Conservation (phyloP, 2,113 vertebrate species). For the Rhabdornis inornatus region DNA sequence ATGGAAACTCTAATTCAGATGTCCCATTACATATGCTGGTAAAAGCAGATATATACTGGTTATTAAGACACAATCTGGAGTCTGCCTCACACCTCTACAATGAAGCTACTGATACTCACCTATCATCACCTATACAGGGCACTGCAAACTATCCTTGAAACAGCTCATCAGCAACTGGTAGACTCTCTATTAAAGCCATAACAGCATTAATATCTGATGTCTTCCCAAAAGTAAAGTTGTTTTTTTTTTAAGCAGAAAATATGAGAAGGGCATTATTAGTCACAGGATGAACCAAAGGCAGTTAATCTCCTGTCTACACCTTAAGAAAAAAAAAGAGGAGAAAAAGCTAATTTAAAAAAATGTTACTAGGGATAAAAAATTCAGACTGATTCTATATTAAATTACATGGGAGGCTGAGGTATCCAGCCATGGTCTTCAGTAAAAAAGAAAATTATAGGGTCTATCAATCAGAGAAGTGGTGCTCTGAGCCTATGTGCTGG, state of each 20-base stretch:
- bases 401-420: not conserved
- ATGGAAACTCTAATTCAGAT: not conserved
- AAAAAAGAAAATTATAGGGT: slow-evolving; percentile 24
- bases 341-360: slow-evolving; percentile 29
- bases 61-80: not conserved
- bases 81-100: not conserved
- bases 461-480: slow-evolving; percentile 37
- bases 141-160: not conserved
- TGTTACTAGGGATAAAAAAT: not conserved
- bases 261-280: slow-evolving; percentile 1
- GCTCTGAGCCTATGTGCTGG: slow-evolving; percentile 59
- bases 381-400: not conserved
- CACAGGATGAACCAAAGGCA: slow-evolving; percentile 8
- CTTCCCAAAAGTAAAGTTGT: not conserved
- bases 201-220: not conserved
- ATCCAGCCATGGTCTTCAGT: slow-evolving; percentile 1
- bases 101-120: not conserved
- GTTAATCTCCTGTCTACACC: slow-evolving; percentile 31
- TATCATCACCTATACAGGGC: not conserved
- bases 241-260: not conserved
- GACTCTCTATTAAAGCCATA: not conserved
- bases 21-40: not conserved
- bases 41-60: not conserved
- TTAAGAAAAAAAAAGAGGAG: not conserved
- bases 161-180: not conserved